Evolutionary conservation across 2,888 invertebrate species (phyloP), one percentile per base, ranked within the genome.

Genomic region (Mechanitis messenoides): DNA sequence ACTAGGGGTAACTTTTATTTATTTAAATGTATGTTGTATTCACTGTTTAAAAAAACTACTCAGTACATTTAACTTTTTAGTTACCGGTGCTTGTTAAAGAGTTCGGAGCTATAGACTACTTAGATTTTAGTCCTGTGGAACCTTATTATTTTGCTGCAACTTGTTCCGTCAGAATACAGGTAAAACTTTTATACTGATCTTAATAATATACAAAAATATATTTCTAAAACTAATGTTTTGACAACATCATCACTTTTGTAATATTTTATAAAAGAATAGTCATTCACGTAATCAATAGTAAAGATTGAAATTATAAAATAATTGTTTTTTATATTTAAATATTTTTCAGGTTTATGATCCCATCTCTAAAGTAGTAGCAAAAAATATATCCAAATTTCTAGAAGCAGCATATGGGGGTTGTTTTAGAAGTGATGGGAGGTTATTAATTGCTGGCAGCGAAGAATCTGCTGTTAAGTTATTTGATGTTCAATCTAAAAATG

Each of bases 121-220:
- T 98, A 53, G 95, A 97, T 79, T 97, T 98, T 78, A 95, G 96
- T 65, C 96, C 97, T 0, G 92, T 94, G 9, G 95, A 96, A 75
- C 98, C 98, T 0, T 93, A 96, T 87, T 94, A 96, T 79, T 96
- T 98, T 88, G 98, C 97, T 6, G 95, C 97, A 28, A 97, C 98
- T 60, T 97, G 96, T 78, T 97, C 98, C 0, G 95, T 96, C 1
- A 92, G 96, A 78, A 95, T 98, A 70, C 94, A 93, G 88, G 91
- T 90, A 76, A 77, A 45, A 57, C 6, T 28, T 20, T 38, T n/a
- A 6, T 33, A 45, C 11, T 35, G 9, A 46, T 46, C 11, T 46
- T 42, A 58, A 46, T 45, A 45, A 33, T 20, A 57, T 11, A 31
- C n/a, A 42, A 31, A 28, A 33, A 56, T 42, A 20, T 20, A 20